Base-by-base conservation (phyloP, 1,140 invertebrate genomes). In the Metopolophium dirhodum region DNA sequence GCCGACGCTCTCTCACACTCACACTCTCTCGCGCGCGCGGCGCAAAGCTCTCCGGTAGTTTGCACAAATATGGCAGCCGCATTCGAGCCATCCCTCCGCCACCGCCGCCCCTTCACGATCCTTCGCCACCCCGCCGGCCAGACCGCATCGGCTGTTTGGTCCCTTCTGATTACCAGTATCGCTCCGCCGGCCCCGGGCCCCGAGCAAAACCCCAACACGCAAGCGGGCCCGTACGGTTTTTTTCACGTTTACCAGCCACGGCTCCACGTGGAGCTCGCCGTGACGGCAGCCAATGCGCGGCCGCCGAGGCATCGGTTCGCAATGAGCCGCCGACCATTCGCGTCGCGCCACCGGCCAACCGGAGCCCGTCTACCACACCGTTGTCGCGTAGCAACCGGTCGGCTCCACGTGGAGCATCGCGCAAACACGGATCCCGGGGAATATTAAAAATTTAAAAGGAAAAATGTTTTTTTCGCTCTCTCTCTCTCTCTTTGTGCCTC, bases 81-180 rank as follows among this genome's bases (percentile, higher is more conserved):
- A 94, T 94, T 93, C 93, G 93, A 93, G 86, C 93, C 94, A 54
- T 93, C 94, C 77, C 77, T 83, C 91, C 49, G 6, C 77, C 90
- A 11, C 68, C 68, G 20, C 61, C 90, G 1, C n/a, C n/a, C 23
- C 7, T 7, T n/a, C n/a, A 30, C 57, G 37, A 47, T 41, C 90
- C 68, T 61, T 47, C 57, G 61, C 61, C 61, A 6, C 61, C 30
- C 61, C 61, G 61, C 61, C 68, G 45, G 35, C 47, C 49, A 82
- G 77, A 93, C 93, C 91, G 57, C 68, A 94, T 88, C 93, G 87
- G 91, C 93, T 92, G 91, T 92, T 92, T 68, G 93, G 88, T 94
- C 94, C 94, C 94, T 94, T 94, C 94, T 94, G 94, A 94, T 94
- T 94, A 94, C 94, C 94, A 94, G 94, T 94, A 94, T 94, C 94